Conservation (phyloP, 2,113 vertebrate genomes). For the Rhea pennata region DNA sequence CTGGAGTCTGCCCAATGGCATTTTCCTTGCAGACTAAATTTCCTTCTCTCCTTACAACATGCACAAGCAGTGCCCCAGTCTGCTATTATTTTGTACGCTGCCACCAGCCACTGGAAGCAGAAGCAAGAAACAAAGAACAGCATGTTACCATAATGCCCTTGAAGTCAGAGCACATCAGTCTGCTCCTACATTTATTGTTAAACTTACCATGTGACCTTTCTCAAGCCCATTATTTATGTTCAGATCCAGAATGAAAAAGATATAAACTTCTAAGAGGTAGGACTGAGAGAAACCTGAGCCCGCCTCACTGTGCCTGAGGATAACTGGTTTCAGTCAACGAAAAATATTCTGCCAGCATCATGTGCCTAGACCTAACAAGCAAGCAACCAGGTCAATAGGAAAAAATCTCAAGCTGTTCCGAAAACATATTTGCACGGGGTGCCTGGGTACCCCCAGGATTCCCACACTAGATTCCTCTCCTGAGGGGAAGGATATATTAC, state of each 20-base stretch:
- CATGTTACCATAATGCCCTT: accelerated
- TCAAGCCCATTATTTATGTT: background rate
- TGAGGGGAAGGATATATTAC: accelerated
- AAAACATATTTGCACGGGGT: background rate
- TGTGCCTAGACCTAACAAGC: background rate
- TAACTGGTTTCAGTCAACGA: background rate
- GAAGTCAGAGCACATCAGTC: background rate
- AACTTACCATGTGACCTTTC: background rate
- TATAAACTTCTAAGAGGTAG: background rate
- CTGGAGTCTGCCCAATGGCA: background rate
- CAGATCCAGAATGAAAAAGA: background rate
- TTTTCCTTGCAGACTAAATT: background rate
- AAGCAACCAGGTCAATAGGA: background rate
- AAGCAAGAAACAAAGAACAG: background rate
- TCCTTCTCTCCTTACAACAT: background rate
- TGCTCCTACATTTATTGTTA: background rate
- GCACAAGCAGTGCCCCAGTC: background rate
- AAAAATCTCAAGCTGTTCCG: background rate
- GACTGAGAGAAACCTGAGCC: background rate
- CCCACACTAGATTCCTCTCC: background rate
- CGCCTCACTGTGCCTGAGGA: background rate
- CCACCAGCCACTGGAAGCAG: background rate
- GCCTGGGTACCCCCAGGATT: too few species aligned
- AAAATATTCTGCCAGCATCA: background rate
- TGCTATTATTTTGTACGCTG: background rate